A percentile compares a stretch with the other conserved stretches of the same genome.
These are phyloP conservation scores for Oncopeltus fasciatus DNA, from an alignment of 1,140 invertebrate genomes.

Conservation along the genomic window DNA sequence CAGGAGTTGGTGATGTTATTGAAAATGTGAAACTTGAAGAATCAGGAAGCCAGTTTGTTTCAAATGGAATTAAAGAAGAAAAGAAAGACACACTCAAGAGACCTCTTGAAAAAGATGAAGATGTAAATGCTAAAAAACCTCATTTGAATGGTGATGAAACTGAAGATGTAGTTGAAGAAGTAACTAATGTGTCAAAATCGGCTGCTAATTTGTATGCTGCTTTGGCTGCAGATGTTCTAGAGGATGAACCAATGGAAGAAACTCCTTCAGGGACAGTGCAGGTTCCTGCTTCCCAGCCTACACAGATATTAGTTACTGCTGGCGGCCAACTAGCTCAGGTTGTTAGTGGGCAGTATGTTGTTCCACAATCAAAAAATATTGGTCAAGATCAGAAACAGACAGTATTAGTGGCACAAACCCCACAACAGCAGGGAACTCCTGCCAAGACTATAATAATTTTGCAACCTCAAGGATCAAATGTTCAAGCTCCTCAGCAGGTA, in stretches of 20 bases:
- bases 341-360: constrained; percentile 30
- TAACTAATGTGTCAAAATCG: constrained; percentile 46
- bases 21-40: constrained; percentile 8
- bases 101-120: constrained; percentile 26
- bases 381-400: constrained; percentile 43
- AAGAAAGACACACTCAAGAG: constrained; percentile 8
- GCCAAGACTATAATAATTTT: constrained; percentile 58
- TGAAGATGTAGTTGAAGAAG: constrained; percentile 21
- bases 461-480: constrained; percentile 38
- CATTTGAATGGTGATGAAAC: constrained; percentile 21
- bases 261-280: background rate
- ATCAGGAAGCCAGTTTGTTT: constrained; percentile 24
- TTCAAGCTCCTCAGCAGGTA: constrained; percentile 35
- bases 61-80: constrained; percentile 13
- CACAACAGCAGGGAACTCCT: constrained; percentile 43
- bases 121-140: constrained; percentile 20
- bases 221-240: constrained; percentile 50
- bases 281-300: constrained; percentile 1
- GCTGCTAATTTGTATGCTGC: constrained; percentile 55
- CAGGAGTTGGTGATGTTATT: constrained; percentile 27
- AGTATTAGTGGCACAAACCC: constrained; percentile 42
- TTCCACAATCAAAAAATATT: constrained; percentile 44
- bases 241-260: constrained; percentile 42
- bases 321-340: constrained; percentile 18
- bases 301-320: constrained; percentile 24